These are phyloP conservation scores for Carpatolechia fugitivella DNA, from an alignment of 2,888 invertebrate species.

Conservation along the genomic window DNA sequence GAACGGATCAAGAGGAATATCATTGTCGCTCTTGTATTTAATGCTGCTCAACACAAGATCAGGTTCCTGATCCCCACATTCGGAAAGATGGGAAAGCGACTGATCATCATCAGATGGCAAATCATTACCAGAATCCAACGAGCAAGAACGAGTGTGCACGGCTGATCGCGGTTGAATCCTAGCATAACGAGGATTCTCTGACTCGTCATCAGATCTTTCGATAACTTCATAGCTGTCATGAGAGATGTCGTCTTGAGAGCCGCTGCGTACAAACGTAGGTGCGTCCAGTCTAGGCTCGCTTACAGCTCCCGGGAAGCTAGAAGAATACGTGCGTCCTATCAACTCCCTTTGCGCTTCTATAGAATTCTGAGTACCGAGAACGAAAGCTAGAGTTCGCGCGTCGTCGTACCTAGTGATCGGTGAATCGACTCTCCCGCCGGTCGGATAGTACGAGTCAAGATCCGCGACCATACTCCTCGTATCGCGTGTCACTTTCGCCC, in stretches of 20 bases:
- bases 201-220: conserved; percentile 86
- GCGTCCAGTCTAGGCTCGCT: conserved; percentile 83
- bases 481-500: conserved; percentile 59
- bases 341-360: conserved; percentile 85
- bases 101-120: conserved; percentile 86
- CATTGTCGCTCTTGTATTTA: conserved; percentile 83
- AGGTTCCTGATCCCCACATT: conserved; percentile 73
- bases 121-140: conserved; percentile 87
- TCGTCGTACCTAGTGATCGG: conserved; percentile 84
- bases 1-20: conserved; percentile 87
- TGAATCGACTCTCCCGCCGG: conserved; percentile 79
- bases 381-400: conserved; percentile 69
- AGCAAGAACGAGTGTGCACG: conserved; percentile 82
- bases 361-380: conserved; percentile 68
- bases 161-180: conserved; percentile 51
- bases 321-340: conserved; percentile 87
- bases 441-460: conserved; percentile 57
- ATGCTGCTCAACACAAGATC: conserved; percentile 79
- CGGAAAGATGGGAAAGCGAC: conserved; percentile 75
- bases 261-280: conserved; percentile 81
- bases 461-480: conserved; percentile 58
- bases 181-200: conserved; percentile 56
- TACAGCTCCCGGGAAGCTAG: conserved; percentile 91
- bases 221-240: conserved; percentile 93
- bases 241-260: conserved; percentile 91